phyloP scores from a whole-genome alignment of 2,113 vertebrate genomes.

The Siniperca chuatsi region DNA sequence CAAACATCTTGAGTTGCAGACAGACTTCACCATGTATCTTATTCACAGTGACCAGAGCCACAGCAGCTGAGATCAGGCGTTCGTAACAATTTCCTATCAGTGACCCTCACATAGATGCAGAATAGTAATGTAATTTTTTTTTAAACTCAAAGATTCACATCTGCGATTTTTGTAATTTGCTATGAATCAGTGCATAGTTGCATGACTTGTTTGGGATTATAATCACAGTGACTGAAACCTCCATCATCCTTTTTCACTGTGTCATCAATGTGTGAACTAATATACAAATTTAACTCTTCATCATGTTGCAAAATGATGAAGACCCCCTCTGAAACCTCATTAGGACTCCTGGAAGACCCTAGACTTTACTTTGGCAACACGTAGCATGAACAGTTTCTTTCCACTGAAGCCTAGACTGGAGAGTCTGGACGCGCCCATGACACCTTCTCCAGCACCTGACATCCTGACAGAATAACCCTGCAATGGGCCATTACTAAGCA shows the following conservation, averaged over 20 bases:
- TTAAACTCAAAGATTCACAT: not conserved
- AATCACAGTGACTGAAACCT: not conserved
- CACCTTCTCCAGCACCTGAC: constrained; percentile 58
- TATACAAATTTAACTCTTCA: not conserved
- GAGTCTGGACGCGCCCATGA: constrained; percentile 75
- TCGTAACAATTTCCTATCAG: too few species aligned
- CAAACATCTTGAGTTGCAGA: not conserved
- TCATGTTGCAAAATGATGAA: not conserved
- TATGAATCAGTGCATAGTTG: not conserved
- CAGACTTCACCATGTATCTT: not conserved
- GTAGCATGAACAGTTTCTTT: constrained; percentile 17
- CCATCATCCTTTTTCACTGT: not conserved
- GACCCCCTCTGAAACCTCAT: not conserved
- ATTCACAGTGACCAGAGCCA: not conserved
- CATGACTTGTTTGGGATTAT: not conserved
- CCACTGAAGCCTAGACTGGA: constrained; percentile 37
- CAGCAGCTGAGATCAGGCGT: not conserved
- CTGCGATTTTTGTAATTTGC: not conserved
- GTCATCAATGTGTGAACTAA: not conserved
- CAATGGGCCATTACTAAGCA: constrained; percentile 26
- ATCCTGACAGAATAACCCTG: constrained; percentile 37
- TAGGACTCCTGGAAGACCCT: not conserved
- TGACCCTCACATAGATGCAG: not conserved
- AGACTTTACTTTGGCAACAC: constrained; percentile 20
- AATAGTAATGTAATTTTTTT: not conserved